Evolutionary conservation across 2,113 vertebrate species (phyloP), one percentile per base, ranked within the genome.

Genomic region (Plotosus lineatus): DNA sequence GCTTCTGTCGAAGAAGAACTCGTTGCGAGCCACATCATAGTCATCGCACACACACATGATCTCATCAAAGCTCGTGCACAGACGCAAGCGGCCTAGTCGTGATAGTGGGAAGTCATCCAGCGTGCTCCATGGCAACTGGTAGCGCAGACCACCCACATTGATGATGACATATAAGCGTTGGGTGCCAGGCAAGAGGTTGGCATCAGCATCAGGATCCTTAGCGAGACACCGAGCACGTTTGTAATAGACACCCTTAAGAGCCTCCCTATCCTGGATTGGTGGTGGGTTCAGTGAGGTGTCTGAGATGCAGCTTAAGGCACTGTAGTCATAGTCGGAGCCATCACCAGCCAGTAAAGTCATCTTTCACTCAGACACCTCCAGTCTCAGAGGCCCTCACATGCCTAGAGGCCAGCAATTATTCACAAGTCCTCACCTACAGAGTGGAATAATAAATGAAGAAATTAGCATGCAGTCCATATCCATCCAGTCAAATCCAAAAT

Each of bases 1-100:
- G 90, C 95, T 96, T 81, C 98, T 96, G 91, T 99, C 98, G 0
- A 99, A 99, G 92, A 99, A 99, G 93, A 97, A 99, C 84, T 99
- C 97, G 0, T 99, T 98, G 89, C 92, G 96, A 0, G 95, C 90
- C 42, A 98, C 96, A 0, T 98, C 98, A 0, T 99, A 99, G 89
- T 99, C 98, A 0, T 99, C 98, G 2, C 98, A 99, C 85, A 99
- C 90, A 12, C 92, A 90, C 88, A 99, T 95, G 91, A 99, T 98
- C 90, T 99, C 97, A 0, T 99, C 97, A 14, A 98, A 98, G 89
- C 94, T 99, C 82, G 92, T 96, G 87, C 97, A 99, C 86, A 96
- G 94, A 74, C 94, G 95, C 82, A 99, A 93, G 69, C 95, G 96
- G 63, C 98, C 97, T 89, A 99, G 80, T 0, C 97, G 96, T 0